Base-by-base conservation (phyloP, 2,113 vertebrate genomes). In the Spea multiplicata region DNA sequence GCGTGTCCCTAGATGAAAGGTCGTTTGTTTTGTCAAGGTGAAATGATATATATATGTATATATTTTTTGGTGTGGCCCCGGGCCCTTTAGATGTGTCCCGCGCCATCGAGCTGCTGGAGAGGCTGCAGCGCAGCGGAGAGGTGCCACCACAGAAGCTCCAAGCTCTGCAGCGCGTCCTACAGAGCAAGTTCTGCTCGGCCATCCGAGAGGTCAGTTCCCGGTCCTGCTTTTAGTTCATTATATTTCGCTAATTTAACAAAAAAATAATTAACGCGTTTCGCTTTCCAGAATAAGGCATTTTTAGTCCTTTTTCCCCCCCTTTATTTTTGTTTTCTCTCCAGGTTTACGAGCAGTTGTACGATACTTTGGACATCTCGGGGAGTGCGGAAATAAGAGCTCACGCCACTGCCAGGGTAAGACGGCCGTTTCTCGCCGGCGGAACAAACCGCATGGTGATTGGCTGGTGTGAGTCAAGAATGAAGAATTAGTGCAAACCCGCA, bases 301-400 rank as follows among this genome's bases (percentile, higher is more conserved):
- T 59, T 59, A 3, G 1, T 4, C 5, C 12, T n/a, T n/a, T n/a
- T 12, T 44, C 5, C 4, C n/a, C n/a, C n/a, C 8, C 6, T n/a
- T 44, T 13, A 4, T 8, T 52, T 47, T 59, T 17, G 3, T 57
- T 83, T 8, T 71, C 73, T 6, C 16, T 30, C 0, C 84, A 97
- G 95, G 95, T 97, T 0, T 97, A 97, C 3, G 95, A 97, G 81
- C 95, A 97, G 86, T 91, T 97, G 0, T 96, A 97, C 9, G 95
- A 96, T 87, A 97, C 95, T 0, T 83, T 97, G 8, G 95, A 96
- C 81, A 96, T 97, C 44, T 86, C 90, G 0, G 95, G 95, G 67
- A 96, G 94, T 49, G 91, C 94, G 0, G 95, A 97, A 84, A 93
- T 96, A 59, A 91, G 94, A 61, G 95, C 95, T n/a, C 95, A 96